Evolutionary conservation across 2,797 vertebrate species (phyloP).

Genomic region (Poecilia gillii): DNA sequence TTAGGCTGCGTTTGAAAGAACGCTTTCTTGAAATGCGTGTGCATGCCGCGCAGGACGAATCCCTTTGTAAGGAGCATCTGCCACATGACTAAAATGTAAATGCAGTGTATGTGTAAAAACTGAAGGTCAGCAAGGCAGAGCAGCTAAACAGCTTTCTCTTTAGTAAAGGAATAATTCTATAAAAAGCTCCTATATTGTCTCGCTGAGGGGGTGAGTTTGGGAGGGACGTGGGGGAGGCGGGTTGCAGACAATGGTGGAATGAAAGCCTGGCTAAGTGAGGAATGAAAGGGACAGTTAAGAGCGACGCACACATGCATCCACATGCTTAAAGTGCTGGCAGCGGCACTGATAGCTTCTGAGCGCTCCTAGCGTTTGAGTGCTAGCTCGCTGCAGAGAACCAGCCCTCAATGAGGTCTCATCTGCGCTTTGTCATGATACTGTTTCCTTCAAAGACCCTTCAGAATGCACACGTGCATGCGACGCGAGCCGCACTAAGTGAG

Average conservation of each 20-base stretch:
- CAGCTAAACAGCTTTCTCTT: slow-evolving; percentile 78
- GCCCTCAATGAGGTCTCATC: slow-evolving; percentile 68
- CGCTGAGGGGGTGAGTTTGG: slow-evolving; percentile 68
- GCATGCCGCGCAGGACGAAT: slow-evolving; percentile 45
- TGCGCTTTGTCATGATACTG: slow-evolving; percentile 73
- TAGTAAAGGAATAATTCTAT: slow-evolving; percentile 81
- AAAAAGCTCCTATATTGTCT: slow-evolving; percentile 80
- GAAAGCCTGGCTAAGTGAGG: slow-evolving; percentile 78
- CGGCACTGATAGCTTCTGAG: slow-evolving; percentile 75
- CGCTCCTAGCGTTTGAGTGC: slow-evolving; percentile 70
- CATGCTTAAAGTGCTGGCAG: slow-evolving; percentile 50
- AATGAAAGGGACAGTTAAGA: slow-evolving; percentile 77
- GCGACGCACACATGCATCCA: slow-evolving; percentile 42
- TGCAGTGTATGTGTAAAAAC: slow-evolving; percentile 73
- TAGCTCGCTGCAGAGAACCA: slow-evolving; percentile 62
- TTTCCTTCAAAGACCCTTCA: slow-evolving; percentile 77
- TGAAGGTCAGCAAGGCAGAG: slow-evolving; percentile 70
- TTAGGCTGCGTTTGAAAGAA: slow-evolving; percentile 41
- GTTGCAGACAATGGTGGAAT: slow-evolving; percentile 73
- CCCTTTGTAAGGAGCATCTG: slow-evolving; percentile 76
- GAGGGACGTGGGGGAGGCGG: slow-evolving; percentile 55
- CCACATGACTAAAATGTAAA: slow-evolving; percentile 82
- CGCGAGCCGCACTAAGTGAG: slow-evolving; percentile 69
- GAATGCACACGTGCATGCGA: slow-evolving; percentile 14
- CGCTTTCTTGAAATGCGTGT: slow-evolving; percentile 55